A percentile compares a stretch with the other conserved stretches of the same genome.
These are phyloP conservation scores for Steinernema hermaphroditum DNA, from an alignment of 2,888 invertebrate species.

Conservation along the genomic window DNA sequence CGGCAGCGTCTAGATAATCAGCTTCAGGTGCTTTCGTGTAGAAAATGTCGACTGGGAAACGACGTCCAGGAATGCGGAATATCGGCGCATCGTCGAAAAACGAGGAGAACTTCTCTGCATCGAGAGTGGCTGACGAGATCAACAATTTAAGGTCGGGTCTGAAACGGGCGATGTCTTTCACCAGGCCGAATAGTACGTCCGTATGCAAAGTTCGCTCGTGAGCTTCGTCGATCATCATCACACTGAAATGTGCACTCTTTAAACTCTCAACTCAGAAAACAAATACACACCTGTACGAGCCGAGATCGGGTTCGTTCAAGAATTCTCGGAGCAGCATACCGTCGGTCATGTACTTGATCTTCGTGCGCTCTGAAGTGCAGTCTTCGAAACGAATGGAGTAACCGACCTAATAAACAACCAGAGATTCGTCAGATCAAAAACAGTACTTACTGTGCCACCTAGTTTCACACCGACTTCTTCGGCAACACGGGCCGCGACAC, in stretches of 20 bases:
- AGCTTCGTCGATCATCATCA: slow-evolving; percentile 98
- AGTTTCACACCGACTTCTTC: slow-evolving; percentile 95
- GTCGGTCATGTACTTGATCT: slow-evolving; percentile 98
- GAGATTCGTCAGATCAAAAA: not conserved
- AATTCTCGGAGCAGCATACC: slow-evolving; percentile 96
- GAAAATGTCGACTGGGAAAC: slow-evolving; percentile 91
- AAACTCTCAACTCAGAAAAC: not conserved
- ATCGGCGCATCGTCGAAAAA: slow-evolving; percentile 99
- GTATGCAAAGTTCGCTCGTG: slow-evolving; percentile 97
- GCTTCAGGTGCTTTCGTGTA: slow-evolving; percentile 99
- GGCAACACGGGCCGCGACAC: slow-evolving; percentile 95
- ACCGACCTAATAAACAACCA: slow-evolving; percentile 71
- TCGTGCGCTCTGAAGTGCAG: slow-evolving; percentile 93
- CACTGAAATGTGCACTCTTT: slow-evolving; percentile 71
- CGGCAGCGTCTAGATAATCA: slow-evolving; percentile 95
- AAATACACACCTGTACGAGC: slow-evolving; percentile 76
- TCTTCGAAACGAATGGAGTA: slow-evolving; percentile 94
- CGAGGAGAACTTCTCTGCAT: slow-evolving; percentile 86
- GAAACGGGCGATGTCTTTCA: slow-evolving; percentile 70
- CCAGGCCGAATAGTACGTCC: slow-evolving; percentile 94
- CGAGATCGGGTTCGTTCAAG: slow-evolving; percentile 91
- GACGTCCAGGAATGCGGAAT: slow-evolving; percentile 92
- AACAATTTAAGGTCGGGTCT: slow-evolving; percentile 84
- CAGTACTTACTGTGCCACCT: slow-evolving; percentile 71
- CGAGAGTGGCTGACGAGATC: slow-evolving; percentile 95